Percentiles rank a stretch among this genome's conserved stretches.
Conservation (phyloP, 2,888 invertebrate genomes). For the Odiellus spinosus region DNA sequence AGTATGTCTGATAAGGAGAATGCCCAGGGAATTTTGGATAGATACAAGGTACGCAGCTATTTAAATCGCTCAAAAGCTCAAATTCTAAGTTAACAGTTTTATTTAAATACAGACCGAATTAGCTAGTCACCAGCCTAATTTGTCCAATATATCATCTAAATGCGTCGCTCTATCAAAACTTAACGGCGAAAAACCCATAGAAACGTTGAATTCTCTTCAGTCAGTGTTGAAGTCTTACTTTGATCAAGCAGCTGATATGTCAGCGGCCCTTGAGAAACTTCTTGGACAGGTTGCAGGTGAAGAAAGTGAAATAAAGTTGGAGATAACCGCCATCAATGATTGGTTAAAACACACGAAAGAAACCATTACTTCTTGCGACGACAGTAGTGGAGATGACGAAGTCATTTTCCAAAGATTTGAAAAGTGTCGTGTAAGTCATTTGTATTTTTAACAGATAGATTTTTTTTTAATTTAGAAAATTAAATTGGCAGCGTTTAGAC, state of each 20-base stretch:
- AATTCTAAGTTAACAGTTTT: neutral
- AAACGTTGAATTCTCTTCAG: conserved; percentile 26
- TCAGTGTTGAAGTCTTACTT: conserved; percentile 40
- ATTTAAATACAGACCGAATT: conserved; percentile 43
- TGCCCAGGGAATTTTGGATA: conserved; percentile 56
- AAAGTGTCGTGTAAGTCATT: conserved; percentile 42
- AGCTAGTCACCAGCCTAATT: conserved; percentile 55
- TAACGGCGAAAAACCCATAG: conserved; percentile 41
- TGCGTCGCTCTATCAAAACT: conserved; percentile 33
- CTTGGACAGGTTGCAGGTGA: conserved; percentile 47
- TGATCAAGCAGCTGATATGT: conserved; percentile 50
- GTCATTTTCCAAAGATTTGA: conserved; percentile 64
- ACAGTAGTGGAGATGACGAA: conserved; percentile 36
- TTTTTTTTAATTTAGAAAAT: neutral
- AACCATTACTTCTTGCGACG: conserved; percentile 16
- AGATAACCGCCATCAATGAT: conserved; percentile 12
- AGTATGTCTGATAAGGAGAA: conserved; percentile 63
- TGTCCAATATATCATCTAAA: conserved; percentile 60
- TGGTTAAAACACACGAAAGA: conserved; percentile 15
- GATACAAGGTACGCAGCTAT: conserved; percentile 45
- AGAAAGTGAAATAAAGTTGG: conserved; percentile 20
- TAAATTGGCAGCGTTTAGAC: conserved; percentile 36
- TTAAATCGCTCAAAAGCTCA: neutral
- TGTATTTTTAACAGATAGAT: conserved; percentile 17
- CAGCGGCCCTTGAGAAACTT: conserved; percentile 53